These are phyloP conservation scores for Tenebrosternarchus preto DNA, from an alignment of 2,113 vertebrate genomes.

Conservation along the genomic window DNA sequence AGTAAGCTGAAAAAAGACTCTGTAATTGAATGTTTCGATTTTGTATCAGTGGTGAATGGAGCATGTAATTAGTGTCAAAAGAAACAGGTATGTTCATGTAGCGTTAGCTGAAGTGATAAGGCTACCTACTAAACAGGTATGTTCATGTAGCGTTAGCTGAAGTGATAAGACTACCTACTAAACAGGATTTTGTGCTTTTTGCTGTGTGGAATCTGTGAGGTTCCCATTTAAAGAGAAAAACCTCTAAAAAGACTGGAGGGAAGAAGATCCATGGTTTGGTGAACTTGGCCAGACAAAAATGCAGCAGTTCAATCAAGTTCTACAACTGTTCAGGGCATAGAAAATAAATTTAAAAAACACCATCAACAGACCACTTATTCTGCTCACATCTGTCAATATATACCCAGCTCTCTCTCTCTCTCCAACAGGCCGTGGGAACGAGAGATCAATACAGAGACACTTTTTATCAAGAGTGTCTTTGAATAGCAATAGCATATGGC, in stretches of 20 bases:
- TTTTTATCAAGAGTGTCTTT: constrained; percentile 23
- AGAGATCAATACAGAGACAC: constrained; percentile 3
- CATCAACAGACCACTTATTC: neutral
- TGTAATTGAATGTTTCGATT: neutral
- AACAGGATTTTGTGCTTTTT: neutral
- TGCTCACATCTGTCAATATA: constrained; percentile 7
- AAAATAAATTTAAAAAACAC: constrained; percentile 4
- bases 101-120: neutral
- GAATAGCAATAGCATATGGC: constrained; percentile 26
- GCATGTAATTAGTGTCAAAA: constrained; percentile 11
- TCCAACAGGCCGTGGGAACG: neutral
- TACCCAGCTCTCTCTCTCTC: neutral
- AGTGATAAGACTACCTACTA: neutral
- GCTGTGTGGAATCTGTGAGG: neutral
- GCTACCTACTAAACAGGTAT: neutral
- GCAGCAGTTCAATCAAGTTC: neutral
- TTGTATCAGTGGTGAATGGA: neutral
- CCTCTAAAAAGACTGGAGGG: neutral
- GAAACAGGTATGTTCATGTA: neutral
- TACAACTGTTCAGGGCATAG: neutral
- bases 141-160: neutral
- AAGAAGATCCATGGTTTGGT: neutral
- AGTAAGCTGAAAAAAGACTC: neutral
- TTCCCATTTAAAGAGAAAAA: neutral
- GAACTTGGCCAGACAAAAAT: neutral